Base-by-base conservation (phyloP, 2,888 invertebrate species). In the Tanaodytes sp. region DNA sequence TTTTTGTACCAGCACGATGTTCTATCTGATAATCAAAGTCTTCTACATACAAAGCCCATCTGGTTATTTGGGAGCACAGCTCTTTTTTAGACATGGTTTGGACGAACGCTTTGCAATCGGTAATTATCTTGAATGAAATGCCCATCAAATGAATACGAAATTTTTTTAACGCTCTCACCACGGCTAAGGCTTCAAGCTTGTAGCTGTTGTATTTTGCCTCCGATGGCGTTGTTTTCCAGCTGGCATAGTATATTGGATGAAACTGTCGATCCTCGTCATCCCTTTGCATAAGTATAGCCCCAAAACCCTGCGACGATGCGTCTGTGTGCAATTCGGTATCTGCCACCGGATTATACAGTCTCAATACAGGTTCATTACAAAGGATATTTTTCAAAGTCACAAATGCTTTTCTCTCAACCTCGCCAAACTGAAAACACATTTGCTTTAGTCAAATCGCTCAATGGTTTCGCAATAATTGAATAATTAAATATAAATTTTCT, bases 191-290 rank as follows among this genome's bases (percentile, higher is more conserved):
- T 15, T 43, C 27, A 1, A 43, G 27, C 16, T 43, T 43, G 16
- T 43, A 43, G 27, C 43, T 43, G 12, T 40, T 11, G 14, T 40
- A 40, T 11, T 11, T 40, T 23, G n/a, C n/a, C 27, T 43, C 15
- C 11, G 43, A 14, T 15, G 23, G 27, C 6, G 43, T 43, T 9
- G 27, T 43, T 43, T 43, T 43, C 43, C 43, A 43, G 27, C 43
- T 43, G 2, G 15, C 43, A 8, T 43, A 43, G n/a, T 43, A 19
- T 9, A 27, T 9, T 8, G 43, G 43, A 15, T 43, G 27, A 9
- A 43, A 9, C 15, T 43, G 43, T 11, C 15, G 2, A 9, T 40
- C 40, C 11, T 43, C 43, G 11, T 43, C 27, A 15, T 14, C 23
- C 16, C 9, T 1, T 9, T 43, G 43, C 15, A 43, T 5, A 23